Base-by-base conservation (phyloP, 2,113 vertebrate species). In the Cavia aperea region DNA sequence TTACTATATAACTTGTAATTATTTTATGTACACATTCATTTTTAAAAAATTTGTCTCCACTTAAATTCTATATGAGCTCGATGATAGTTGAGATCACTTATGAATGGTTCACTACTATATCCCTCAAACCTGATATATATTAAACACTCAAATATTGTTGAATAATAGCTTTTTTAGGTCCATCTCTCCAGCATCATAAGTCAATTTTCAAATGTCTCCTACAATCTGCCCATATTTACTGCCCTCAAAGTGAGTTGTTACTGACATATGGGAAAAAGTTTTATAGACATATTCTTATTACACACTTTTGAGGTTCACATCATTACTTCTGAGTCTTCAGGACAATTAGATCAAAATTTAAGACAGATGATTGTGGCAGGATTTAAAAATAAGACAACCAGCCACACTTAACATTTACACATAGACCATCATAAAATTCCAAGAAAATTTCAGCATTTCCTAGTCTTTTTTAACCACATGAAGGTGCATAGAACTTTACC, bases 401-500 rank as follows among this genome's bases (percentile, higher is more conserved):
- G 58, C 12, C 65, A 94, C 31, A 66, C 49, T n/a, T 75, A 95
- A 86, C 26, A 79, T 78, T 93, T 85, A 73, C 33, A 92, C 18
- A 73, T 21, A 62, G 1, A 33, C 46, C 39, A 78, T 54, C 73
- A 89, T 62, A 68, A 93, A 95, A 90, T 75, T 73, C 43, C 51
- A 89, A 73, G 43, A 63, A 93, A 87, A 60, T 36, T 15, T n/a
- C 33, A 62, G 49, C 29, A 58, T 83, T 88, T 94, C 29, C 18
- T 86, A 87, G 63, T 23, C 15, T 11, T 94, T 96, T 92, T 77
- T 95, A 85, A 65, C 5, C 29, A 92, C n/a, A 60, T 8, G 24
- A 77, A 87, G 49, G 18, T 77, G 11, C 24, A 94, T 1, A 83
- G 62, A 93, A 92, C 0, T 1, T 97, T 98, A 99, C 99, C 98